phyloP scores from a whole-genome alignment of 2,888 invertebrate genomes.

The Drosophila gaucha region DNA sequence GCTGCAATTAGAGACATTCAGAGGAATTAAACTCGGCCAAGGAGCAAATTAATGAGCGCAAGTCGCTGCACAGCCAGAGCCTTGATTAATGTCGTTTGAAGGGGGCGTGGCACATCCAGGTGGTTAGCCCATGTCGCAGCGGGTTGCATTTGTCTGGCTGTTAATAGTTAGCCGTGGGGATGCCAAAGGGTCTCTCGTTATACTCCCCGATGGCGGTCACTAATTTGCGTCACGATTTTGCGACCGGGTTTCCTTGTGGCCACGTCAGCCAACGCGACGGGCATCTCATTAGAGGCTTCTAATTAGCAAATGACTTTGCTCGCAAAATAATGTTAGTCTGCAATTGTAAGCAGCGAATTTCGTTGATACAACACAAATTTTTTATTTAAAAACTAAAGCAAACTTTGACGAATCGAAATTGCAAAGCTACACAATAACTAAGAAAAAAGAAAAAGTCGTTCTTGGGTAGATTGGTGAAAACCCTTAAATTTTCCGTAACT shows the following conservation, averaged over 20 bases:
- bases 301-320: slow-evolving; percentile 53
- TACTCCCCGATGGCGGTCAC: slow-evolving; percentile 39
- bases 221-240: slow-evolving; percentile 52
- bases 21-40: slow-evolving; percentile 46
- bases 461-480: slow-evolving; percentile 25
- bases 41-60: slow-evolving; percentile 61
- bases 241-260: slow-evolving; percentile 17
- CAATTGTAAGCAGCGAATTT: slow-evolving; percentile 9
- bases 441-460: slow-evolving; percentile 1
- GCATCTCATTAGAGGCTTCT: slow-evolving; percentile 59
- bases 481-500: slow-evolving; percentile 57
- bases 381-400: slow-evolving; percentile 38
- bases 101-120: slow-evolving; percentile 37
- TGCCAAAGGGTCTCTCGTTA: slow-evolving; percentile 25
- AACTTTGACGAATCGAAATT: slow-evolving; percentile 29
- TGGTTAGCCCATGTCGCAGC: slow-evolving; percentile 24
- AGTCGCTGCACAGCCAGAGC: slow-evolving; percentile 33
- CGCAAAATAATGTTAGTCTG: slow-evolving; percentile 1
- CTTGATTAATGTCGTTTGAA: slow-evolving; percentile 52
- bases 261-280: slow-evolving; percentile 20
- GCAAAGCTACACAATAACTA: slow-evolving; percentile 34
- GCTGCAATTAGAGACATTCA: slow-evolving; percentile 54
- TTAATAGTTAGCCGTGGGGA: not conserved
- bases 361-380: slow-evolving; percentile 23
- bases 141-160: slow-evolving; percentile 13